phyloP scores from a whole-genome alignment of 30 jellyfish, hydroid and myxozoan species.

The Clytia hemisphaerica region DNA sequence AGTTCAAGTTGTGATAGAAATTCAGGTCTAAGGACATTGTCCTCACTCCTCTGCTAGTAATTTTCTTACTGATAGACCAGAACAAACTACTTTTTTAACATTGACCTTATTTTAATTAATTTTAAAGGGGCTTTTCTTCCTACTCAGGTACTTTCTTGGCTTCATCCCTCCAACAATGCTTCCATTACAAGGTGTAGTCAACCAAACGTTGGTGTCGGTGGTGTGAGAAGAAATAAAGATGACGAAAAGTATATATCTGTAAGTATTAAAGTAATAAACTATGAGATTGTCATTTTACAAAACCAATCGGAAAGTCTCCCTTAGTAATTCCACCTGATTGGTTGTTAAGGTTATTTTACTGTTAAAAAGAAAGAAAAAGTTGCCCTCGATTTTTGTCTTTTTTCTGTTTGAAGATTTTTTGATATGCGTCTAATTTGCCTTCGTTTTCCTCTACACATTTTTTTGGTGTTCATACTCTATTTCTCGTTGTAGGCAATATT shows the following conservation, averaged over 20 bases:
- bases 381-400: too few species aligned
- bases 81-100: not conserved
- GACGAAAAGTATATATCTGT: conserved; percentile 89
- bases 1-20: too few species aligned
- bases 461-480: conserved; percentile 71
- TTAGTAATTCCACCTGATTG: not conserved
- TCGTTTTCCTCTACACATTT: conserved; percentile 63
- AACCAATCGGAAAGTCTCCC: too few species aligned
- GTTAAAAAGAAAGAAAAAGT: too few species aligned
- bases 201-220: conserved; percentile 96
- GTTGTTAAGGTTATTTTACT: not conserved
- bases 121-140: too few species aligned
- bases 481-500: conserved; percentile 65
- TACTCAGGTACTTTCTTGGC: conserved; percentile 88
- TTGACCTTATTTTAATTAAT: too few species aligned
- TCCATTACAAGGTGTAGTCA: conserved; percentile 96
- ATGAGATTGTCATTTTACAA: too few species aligned
- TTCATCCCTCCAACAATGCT: conserved; percentile 89
- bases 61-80: not conserved
- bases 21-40: too few species aligned
- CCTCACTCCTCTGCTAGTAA: not conserved
- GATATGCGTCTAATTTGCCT: too few species aligned
- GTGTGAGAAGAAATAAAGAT: conserved; percentile 74
- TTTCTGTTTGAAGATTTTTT: too few species aligned
- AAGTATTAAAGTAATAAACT: too few species aligned